These are phyloP conservation scores for Eonycteris spelaea DNA, from an alignment of 2,113 vertebrate genomes.

Conservation along the genomic window DNA sequence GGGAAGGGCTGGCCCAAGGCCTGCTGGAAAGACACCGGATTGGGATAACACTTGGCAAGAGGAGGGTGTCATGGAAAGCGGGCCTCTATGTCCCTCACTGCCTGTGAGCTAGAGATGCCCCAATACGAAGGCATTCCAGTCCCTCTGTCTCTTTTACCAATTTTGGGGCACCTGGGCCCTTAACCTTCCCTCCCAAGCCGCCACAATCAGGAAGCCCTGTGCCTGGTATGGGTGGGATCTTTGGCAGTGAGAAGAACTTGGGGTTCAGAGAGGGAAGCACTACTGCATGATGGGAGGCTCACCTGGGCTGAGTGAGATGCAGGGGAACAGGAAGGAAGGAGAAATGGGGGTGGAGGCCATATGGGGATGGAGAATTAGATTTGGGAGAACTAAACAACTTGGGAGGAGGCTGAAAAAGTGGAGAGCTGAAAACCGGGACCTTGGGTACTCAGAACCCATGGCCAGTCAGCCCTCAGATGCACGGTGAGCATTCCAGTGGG, in stretches of 20 bases:
- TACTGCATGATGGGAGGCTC: not conserved
- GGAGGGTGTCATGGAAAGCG: not conserved
- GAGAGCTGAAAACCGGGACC: not conserved
- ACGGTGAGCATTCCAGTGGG: not conserved
- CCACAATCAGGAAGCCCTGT: not conserved
- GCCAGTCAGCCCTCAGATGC: not conserved
- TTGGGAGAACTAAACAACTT: not conserved
- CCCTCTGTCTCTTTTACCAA: not conserved
- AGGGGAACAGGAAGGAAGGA: not conserved
- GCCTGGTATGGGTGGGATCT: not conserved
- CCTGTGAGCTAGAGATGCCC: not conserved
- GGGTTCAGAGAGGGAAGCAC: not conserved
- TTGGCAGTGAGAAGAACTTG: not conserved
- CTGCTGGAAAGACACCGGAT: not conserved
- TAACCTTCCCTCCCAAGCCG: not conserved
- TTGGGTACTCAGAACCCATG: not conserved
- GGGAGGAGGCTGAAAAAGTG: not conserved
- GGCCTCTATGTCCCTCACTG: not conserved
- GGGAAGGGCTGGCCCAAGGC: slow-evolving; percentile 19
- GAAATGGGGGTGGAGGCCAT: not conserved
- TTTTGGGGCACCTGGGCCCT: not conserved
- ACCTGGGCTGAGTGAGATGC: not conserved
- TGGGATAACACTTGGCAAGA: not conserved
- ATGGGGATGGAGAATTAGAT: not conserved
- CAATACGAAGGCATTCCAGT: not conserved